Base-by-base conservation (phyloP, 2,113 vertebrate species). In the Ptilonorhynchus violaceus region DNA sequence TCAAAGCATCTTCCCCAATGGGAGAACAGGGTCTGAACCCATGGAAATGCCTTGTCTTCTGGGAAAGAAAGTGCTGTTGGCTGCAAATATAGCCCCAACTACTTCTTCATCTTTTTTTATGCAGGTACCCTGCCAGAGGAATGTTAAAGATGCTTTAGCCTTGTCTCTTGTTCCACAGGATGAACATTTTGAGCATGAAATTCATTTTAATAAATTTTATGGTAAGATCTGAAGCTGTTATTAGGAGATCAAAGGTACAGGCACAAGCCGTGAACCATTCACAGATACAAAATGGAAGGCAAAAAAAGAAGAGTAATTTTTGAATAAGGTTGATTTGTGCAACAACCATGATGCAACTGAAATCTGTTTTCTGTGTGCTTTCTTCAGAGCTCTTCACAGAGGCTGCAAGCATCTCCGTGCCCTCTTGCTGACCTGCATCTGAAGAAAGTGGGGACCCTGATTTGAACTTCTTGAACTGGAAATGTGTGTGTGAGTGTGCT, bases 21-120 rank as follows among this genome's bases (percentile, higher is more conserved):
- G 55, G 19, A 69, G 73, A 86, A 91, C 0, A 9, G 21, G 27
- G 33, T 77, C 59, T 92, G 86, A 96, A 92, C 52, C 88, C 41
- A 81, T 21, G 47, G 68, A 92, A 95, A 92, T 78, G 47, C 33
- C 95, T 93, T 96, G 85, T 47, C 5, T 63, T 87, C 59, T 84
- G 47, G 68, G 76, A 78, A 95, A 62, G 25, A 83, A 93, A 91
- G 17, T 78, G 47, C 55, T 63, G 47, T 41, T 89, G 44, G 30
- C 81, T 67, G 72, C 50, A 95, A 88, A 86, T 86, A 74, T 11
- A 93, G 86, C 68, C 52, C 76, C 86, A 75, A 62, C 47, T 59
- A 77, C 52, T 84, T 82, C 62, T 78, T 92, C 83, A 85, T 68
- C 1, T 5, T 58, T 73, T 91, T 74, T 82, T 7, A 66, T 47